Base-by-base conservation (phyloP, 2,888 invertebrate species). In the Noctuana brunneofusca region DNA sequence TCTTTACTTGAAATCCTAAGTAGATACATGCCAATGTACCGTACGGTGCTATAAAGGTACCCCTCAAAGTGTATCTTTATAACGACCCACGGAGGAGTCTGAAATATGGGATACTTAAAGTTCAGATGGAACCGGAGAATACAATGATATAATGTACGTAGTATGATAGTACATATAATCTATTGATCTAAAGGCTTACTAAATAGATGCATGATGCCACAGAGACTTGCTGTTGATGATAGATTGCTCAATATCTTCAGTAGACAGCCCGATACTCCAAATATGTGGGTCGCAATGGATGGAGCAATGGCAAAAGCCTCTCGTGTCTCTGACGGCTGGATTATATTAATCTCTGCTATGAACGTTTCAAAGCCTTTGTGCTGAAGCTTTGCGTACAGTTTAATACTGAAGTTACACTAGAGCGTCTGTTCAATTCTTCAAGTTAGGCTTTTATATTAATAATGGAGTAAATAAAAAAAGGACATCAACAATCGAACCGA, bases 331-430 rank as follows among this genome's bases (percentile, higher is more conserved):
- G 62, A 55, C 55, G 62, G 60, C 49, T 55, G 62, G 62, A 49
- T 62, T 62, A 54, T 62, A 62, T 62, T 62, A 62, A 62, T 62
- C 49, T 62, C 55, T 18, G 55, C 53, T 16, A 56, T 56, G 56
- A 56, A 62, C 53, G 60, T 49, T 55, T 62, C 54, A 62, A 55
- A 55, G 49, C 62, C 49, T 62, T 62, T 62, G 55, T 55, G 53
- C 38, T 49, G 48, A 55, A 49, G 60, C 60, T 60, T 55, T 60
- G 38, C 48, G 46, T 12, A 30, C 1, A 60, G 54, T 27, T 41
- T 55, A 60, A 54, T 60, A 41, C 46, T 48, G 53, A 53, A 53
- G 43, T 59, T 46, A 16, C 46, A 24, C n/a, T n/a, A 20, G 11
- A 55, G 41, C 35, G 22, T 41, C 24, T 27, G 41, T 20, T 9